Evolutionary conservation across 2,888 invertebrate species (phyloP).

Genomic region (Philaethria dido): DNA sequence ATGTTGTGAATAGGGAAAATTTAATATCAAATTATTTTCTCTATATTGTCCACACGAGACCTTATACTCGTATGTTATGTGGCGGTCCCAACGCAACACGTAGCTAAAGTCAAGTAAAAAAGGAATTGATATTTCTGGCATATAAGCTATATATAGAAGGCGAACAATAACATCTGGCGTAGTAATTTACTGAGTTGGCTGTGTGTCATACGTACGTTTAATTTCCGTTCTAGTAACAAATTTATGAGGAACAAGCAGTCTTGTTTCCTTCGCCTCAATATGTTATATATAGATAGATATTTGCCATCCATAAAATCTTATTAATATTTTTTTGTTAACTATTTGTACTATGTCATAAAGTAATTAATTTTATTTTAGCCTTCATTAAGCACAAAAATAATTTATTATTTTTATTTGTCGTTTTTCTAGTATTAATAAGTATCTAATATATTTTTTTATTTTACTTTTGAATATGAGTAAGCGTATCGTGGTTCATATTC

Average conservation of each 20-base stretch:
- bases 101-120: not conserved
- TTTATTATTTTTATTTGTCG: no score
- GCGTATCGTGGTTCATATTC: no score
- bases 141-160: not conserved
- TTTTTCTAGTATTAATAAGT: not conserved
- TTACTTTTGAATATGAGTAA: not conserved
- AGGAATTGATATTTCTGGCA: not conserved
- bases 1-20: no score
- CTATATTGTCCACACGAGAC: not conserved
- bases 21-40: not conserved
- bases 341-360: no score
- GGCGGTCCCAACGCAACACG: not conserved
- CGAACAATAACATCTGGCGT: not conserved
- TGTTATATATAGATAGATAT: no score
- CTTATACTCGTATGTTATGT: not conserved
- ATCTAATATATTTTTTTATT: not conserved
- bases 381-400: no score
- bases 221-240: conserved; percentile 34
- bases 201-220: conserved; percentile 28
- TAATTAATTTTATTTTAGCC: not conserved
- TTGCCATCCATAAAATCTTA: no score
- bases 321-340: no score
- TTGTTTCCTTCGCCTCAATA: conserved; percentile 19
- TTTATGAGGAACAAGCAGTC: conserved; percentile 27
- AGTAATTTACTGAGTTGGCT: conserved; percentile 19